Evolutionary conservation across 2,113 vertebrate genomes (phyloP).

Genomic region (Myiopsitta monachus): DNA sequence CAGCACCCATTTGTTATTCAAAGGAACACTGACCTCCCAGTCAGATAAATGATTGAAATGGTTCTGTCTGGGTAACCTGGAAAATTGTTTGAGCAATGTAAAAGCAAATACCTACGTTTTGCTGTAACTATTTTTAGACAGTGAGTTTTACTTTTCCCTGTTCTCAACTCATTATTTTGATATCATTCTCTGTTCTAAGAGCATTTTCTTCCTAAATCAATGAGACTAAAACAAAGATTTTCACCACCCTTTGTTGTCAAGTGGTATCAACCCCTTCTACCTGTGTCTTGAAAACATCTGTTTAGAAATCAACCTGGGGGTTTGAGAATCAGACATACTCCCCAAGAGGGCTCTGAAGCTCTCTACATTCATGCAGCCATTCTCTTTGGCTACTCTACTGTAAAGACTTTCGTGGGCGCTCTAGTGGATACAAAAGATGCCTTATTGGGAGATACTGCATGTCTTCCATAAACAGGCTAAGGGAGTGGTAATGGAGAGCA

Average conservation of each 20-base stretch:
- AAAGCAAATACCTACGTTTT: background rate
- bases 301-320: background rate
- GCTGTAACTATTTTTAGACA: background rate
- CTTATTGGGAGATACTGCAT: background rate
- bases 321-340: background rate
- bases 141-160: background rate
- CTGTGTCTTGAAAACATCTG: background rate
- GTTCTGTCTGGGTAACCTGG: background rate
- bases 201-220: background rate
- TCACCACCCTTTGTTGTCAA: background rate
- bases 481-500: accelerated
- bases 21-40: background rate
- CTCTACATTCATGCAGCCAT: background rate
- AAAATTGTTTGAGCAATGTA: background rate
- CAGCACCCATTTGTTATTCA: background rate
- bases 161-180: background rate
- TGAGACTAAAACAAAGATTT: background rate
- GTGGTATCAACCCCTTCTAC: background rate
- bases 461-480: background rate
- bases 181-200: background rate
- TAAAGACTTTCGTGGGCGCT: background rate
- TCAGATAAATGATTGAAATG: background rate
- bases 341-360: background rate
- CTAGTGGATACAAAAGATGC: background rate
- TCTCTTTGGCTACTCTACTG: background rate